Evolutionary conservation across 2,113 vertebrate species (phyloP).

Genomic region (Dascyllus trimaculatus): DNA sequence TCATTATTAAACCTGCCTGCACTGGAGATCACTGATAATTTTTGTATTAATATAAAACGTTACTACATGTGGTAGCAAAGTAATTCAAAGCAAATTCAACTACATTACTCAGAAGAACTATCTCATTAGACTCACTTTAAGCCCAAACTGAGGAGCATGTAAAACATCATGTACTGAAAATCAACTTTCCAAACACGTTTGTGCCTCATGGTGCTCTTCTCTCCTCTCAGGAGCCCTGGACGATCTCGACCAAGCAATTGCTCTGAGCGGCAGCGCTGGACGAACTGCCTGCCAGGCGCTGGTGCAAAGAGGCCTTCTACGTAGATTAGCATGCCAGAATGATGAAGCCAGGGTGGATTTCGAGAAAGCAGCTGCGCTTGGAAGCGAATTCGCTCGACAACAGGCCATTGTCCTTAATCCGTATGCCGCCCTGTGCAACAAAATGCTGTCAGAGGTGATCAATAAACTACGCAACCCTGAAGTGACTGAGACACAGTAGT

Average conservation of each 20-base stretch:
- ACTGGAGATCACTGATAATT: no score
- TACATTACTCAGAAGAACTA: not conserved
- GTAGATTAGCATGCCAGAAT: conserved; percentile 80
- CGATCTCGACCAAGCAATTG: conserved; percentile 89
- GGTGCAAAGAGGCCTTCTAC: conserved; percentile 92
- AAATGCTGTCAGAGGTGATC: conserved; percentile 92
- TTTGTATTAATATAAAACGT: no score
- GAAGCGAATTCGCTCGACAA: conserved; percentile 91
- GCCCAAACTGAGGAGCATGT: not conserved
- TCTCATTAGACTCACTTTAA: not conserved
- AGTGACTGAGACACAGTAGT: conserved; percentile 27
- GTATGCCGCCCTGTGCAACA: conserved; percentile 96
- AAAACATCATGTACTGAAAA: not conserved
- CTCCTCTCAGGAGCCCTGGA: conserved; percentile 86
- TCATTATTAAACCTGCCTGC: no score
- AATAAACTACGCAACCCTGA: conserved; percentile 85
- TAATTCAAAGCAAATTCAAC: not conserved
- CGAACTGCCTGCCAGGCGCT: conserved; percentile 88
- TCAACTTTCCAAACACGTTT: not conserved
- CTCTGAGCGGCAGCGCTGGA: conserved; percentile 85
- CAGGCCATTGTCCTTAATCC: conserved; percentile 93
- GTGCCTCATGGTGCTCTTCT: conserved; percentile 29
- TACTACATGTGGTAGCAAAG: not conserved
- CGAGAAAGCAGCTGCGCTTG: conserved; percentile 87
- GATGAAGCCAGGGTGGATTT: conserved; percentile 88